Evolutionary conservation across 2,797 vertebrate species (phyloP).

Genomic region (Crocidura indochinensis): DNA sequence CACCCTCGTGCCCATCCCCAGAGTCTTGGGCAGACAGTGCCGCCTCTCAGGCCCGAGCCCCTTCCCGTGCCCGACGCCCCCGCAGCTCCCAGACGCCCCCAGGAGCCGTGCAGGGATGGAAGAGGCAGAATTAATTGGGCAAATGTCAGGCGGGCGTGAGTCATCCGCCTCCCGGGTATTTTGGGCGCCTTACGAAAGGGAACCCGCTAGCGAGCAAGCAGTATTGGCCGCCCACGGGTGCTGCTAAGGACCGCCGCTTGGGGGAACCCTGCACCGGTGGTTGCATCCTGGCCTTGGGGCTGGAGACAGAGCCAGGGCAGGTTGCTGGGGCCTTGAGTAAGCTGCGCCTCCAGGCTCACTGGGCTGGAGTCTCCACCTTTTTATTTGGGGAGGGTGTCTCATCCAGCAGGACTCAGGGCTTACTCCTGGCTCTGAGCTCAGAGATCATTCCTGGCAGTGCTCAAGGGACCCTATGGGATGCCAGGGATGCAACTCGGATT

Average conservation of each 20-base stretch:
- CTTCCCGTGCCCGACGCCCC: not conserved
- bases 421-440: too few species aligned
- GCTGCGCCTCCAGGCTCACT: not conserved
- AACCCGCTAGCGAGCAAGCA: not conserved
- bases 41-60: not conserved
- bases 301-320: too few species aligned
- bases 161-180: conserved; percentile 76
- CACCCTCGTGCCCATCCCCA: not conserved
- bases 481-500: too few species aligned
- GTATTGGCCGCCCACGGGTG: not conserved
- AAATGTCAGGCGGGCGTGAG: conserved; percentile 79
- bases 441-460: too few species aligned
- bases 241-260: not conserved
- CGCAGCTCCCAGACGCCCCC: not conserved
- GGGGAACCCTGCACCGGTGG: not conserved
- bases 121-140: conserved; percentile 82
- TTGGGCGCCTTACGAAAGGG: conserved; percentile 67
- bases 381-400: not conserved
- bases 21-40: not conserved
- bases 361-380: not conserved
- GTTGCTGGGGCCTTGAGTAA: not conserved
- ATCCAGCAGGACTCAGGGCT: too few species aligned
- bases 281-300: too few species aligned
- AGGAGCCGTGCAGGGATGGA: conserved; percentile 55
- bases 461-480: too few species aligned